These are phyloP conservation scores for Tenodera sinensis DNA, from an alignment of 2,888 invertebrate species.

Conservation along the genomic window DNA sequence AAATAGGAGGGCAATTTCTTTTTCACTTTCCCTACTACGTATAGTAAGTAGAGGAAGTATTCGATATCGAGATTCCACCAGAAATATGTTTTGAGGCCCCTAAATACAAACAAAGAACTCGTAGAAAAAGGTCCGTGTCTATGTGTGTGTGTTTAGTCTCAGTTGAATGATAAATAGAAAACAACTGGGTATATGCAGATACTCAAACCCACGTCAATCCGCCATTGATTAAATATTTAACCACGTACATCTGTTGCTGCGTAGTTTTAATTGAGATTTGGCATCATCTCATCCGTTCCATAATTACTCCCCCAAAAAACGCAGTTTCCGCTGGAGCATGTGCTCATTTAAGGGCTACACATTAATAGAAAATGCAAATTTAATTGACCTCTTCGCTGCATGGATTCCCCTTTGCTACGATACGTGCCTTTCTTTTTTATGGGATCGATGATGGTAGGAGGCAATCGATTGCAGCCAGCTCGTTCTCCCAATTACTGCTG, in stretches of 20 bases:
- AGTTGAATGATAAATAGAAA: too few species aligned
- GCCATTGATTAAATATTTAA: background rate
- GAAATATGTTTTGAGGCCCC: too few species aligned
- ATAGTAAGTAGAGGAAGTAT: too few species aligned
- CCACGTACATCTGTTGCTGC: background rate
- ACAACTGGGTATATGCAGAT: too few species aligned
- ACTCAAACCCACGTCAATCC: background rate
- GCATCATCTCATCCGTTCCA: background rate
- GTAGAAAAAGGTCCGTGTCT: too few species aligned
- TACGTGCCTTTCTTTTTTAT: background rate
- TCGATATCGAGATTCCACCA: too few species aligned
- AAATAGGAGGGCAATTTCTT: too few species aligned
- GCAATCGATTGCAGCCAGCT: background rate
- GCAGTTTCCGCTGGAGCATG: background rate
- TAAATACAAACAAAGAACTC: too few species aligned
- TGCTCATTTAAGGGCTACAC: background rate
- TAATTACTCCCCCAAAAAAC: too few species aligned
- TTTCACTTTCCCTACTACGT: too few species aligned
- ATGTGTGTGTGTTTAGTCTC: too few species aligned
- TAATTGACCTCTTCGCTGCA: background rate
- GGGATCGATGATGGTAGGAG: background rate
- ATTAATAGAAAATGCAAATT: background rate
- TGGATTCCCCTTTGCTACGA: background rate
- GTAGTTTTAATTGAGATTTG: too few species aligned
- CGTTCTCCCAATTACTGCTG: background rate